phyloP scores from a whole-genome alignment of 2,888 invertebrate genomes.

The Zaprionus bogoriensis region DNA sequence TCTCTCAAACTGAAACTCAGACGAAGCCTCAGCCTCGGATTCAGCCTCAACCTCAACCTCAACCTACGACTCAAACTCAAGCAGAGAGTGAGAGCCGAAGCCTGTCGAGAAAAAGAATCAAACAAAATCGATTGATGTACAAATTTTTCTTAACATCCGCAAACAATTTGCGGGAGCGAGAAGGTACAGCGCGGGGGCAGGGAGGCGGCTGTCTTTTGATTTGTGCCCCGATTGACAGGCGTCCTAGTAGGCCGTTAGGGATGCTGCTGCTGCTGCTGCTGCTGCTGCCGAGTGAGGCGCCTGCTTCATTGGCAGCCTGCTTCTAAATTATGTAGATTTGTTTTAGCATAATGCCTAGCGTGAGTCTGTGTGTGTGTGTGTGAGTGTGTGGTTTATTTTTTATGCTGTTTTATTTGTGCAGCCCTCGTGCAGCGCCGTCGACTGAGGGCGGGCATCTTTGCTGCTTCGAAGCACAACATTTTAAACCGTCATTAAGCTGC shows the following conservation, averaged over 20 bases:
- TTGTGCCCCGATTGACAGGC: slow-evolving; percentile 61
- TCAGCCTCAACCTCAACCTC: background rate
- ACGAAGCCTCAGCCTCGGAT: background rate
- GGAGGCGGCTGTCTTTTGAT: slow-evolving; percentile 51
- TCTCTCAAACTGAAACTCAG: slow-evolving; percentile 9
- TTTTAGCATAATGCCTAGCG: slow-evolving; percentile 66
- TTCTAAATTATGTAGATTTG: slow-evolving; percentile 76
- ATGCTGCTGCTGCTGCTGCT: background rate
- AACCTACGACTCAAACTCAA: background rate
- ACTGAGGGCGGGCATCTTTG: slow-evolving; percentile 20
- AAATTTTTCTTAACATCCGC: slow-evolving; percentile 75
- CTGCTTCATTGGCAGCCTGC: slow-evolving; percentile 51
- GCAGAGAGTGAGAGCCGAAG: background rate
- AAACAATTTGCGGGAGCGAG: slow-evolving; percentile 56
- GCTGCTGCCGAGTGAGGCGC: slow-evolving; percentile 5
- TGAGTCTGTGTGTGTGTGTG: slow-evolving; percentile 13
- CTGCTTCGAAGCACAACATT: slow-evolving; percentile 54
- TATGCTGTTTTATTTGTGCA: slow-evolving; percentile 17
- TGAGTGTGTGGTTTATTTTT: slow-evolving; percentile 28
- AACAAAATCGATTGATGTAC: slow-evolving; percentile 77
- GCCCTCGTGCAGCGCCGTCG: slow-evolving; percentile 3
- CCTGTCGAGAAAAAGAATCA: slow-evolving; percentile 54
- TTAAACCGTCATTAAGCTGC: slow-evolving; percentile 74
- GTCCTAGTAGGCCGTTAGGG: background rate
- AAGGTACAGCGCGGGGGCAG: background rate